Conservation (phyloP, 1,140 invertebrate genomes). For the Trichomalopsis sarcophagae region DNA sequence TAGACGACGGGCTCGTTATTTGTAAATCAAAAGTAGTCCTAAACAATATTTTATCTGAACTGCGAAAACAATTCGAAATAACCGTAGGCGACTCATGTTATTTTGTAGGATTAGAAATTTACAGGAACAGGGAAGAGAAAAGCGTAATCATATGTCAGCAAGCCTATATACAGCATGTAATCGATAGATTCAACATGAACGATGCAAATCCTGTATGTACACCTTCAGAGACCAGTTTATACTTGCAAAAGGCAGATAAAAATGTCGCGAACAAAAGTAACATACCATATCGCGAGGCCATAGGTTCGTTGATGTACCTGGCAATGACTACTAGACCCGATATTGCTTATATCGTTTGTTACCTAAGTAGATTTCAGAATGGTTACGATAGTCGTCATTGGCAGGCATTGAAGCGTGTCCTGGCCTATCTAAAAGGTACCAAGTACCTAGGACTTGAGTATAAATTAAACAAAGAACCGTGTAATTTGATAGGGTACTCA, state of each 20-base stretch:
- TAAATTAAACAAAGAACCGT: neutral
- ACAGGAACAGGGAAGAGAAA: neutral
- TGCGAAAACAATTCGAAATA: neutral
- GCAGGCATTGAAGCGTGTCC: neutral
- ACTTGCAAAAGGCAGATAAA: neutral
- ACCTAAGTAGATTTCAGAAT: neutral
- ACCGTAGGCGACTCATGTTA: neutral
- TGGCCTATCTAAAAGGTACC: neutral
- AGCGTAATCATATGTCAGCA: too few species aligned
- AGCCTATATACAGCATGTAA: neutral
- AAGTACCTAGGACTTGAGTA: neutral
- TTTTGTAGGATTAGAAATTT: slow-evolving; percentile 8
- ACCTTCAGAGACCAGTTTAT: neutral
- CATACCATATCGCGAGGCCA: neutral
- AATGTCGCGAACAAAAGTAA: neutral
- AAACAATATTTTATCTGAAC: neutral
- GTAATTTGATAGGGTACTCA: neutral
- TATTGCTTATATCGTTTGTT: neutral
- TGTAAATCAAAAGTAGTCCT: neutral
- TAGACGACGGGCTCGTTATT: neutral
- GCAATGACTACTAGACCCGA: neutral
- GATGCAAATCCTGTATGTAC: neutral
- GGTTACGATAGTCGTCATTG: neutral
- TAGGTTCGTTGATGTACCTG: neutral
- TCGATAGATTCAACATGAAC: neutral